These are phyloP conservation scores for Gyrodactylus bullatarudis DNA, from an alignment of 1,140 invertebrate genomes.

Conservation along the genomic window DNA sequence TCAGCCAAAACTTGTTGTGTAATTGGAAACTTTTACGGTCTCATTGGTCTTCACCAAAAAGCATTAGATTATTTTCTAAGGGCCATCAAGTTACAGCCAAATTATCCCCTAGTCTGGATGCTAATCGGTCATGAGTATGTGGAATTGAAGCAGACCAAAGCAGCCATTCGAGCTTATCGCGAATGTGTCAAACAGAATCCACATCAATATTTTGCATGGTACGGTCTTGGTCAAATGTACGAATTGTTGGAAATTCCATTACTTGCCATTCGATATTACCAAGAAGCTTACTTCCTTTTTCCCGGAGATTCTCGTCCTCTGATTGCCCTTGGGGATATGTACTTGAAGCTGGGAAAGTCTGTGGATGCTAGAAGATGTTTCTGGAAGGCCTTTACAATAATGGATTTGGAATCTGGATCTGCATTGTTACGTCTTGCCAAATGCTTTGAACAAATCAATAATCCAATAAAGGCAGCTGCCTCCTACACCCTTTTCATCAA, in stretches of 20 bases:
- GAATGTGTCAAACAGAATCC: conserved; percentile 14
- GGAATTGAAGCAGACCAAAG: background rate
- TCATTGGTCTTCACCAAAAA: conserved; percentile 71
- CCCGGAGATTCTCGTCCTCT: background rate
- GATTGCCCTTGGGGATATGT: background rate
- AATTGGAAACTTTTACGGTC: conserved; percentile 94
- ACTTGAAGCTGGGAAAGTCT: background rate
- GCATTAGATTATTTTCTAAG: conserved; percentile 78
- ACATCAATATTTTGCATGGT: conserved; percentile 80
- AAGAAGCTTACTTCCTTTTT: conserved; percentile 42
- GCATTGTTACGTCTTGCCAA: background rate
- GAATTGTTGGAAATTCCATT: conserved; percentile 82
- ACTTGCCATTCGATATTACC: conserved; percentile 83
- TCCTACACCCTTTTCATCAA: background rate
- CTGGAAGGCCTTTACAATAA: background rate
- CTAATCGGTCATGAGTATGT: conserved; percentile 35
- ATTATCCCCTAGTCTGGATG: conserved; percentile 72
- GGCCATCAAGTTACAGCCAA: conserved; percentile 63
- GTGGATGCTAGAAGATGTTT: background rate
- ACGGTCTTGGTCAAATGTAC: conserved; percentile 80
- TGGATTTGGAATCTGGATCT: background rate
- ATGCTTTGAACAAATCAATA: background rate
- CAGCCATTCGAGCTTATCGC: background rate
- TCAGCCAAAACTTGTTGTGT: background rate
- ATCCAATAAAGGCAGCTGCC: background rate